A percentile compares a stretch with the other conserved stretches of the same genome.
Evolutionary conservation across 2,113 vertebrate genomes (phyloP).

Genomic region (Paradisaea rubra): DNA sequence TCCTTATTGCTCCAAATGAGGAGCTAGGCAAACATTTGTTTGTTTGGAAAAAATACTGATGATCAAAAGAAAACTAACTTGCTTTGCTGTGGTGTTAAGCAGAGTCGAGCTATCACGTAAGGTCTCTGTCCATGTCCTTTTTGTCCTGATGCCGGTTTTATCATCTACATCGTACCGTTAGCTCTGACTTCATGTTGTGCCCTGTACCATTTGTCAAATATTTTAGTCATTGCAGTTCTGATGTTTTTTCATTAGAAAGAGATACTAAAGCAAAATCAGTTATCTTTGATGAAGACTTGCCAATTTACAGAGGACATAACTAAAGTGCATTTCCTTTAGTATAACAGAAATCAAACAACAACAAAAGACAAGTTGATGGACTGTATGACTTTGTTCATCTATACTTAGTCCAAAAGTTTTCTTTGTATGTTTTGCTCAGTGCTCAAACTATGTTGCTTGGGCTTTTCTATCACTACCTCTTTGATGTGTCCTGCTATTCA

Average conservation of each 20-base stretch:
- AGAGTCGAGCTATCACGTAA: background rate
- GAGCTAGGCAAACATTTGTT: background rate
- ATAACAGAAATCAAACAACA: background rate
- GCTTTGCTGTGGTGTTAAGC: background rate
- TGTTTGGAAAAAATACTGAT: background rate
- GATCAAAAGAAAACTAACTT: background rate
- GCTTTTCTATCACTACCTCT: background rate
- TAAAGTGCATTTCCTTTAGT: background rate
- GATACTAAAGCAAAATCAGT: background rate
- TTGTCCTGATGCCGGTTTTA: background rate
- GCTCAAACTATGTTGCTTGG: background rate
- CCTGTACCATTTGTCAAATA: background rate
- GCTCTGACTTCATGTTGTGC: background rate
- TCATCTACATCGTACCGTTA: background rate
- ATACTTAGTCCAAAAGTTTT: background rate
- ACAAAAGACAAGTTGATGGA: background rate
- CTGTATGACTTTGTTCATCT: background rate
- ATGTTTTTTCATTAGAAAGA: background rate
- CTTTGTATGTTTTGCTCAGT: background rate
- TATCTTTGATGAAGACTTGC: background rate
- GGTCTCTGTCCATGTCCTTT: background rate
- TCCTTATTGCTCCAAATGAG: background rate
- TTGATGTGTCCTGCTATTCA: background rate
- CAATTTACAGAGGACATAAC: background rate
- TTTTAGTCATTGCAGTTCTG: background rate